Evolutionary conservation across 2,113 vertebrate species (phyloP).

Genomic region (Acinonyx jubatus): DNA sequence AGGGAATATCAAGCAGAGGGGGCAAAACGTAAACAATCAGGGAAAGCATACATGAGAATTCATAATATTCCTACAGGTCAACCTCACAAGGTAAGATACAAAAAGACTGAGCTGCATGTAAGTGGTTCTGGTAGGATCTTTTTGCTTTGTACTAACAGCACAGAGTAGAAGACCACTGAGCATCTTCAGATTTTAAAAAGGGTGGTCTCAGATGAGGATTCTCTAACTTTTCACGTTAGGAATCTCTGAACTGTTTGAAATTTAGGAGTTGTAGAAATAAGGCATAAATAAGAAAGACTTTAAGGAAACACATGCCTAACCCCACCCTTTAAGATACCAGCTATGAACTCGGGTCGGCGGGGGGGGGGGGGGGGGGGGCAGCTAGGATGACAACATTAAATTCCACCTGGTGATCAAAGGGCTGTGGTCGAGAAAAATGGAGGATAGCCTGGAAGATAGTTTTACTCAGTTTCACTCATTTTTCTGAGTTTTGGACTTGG

Average conservation of each 20-base stretch:
- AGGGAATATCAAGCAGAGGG: neutral
- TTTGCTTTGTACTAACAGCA: neutral
- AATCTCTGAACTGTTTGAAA: neutral
- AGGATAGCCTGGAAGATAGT: neutral
- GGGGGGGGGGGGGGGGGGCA: too few relatives aligned
- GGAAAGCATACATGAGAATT: neutral
- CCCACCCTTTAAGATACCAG: neutral
- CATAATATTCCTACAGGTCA: neutral
- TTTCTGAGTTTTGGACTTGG: neutral
- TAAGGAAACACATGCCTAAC: neutral
- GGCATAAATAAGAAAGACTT: neutral
- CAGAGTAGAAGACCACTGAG: too few relatives aligned
- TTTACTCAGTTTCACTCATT: neutral
- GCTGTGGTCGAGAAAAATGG: neutral
- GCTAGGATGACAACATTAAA: accelerated
- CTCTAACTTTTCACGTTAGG: neutral
- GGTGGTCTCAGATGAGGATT: neutral
- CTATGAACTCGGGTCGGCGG: neutral
- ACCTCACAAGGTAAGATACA: neutral
- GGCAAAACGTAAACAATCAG: neutral
- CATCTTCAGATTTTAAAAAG: neutral
- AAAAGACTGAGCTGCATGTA: neutral
- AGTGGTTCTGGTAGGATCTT: neutral
- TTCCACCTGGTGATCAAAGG: accelerated
- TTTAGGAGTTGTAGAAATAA: neutral